Evolutionary conservation across 1,140 invertebrate genomes (phyloP).

Genomic region (Monomorium pharaonis): DNA sequence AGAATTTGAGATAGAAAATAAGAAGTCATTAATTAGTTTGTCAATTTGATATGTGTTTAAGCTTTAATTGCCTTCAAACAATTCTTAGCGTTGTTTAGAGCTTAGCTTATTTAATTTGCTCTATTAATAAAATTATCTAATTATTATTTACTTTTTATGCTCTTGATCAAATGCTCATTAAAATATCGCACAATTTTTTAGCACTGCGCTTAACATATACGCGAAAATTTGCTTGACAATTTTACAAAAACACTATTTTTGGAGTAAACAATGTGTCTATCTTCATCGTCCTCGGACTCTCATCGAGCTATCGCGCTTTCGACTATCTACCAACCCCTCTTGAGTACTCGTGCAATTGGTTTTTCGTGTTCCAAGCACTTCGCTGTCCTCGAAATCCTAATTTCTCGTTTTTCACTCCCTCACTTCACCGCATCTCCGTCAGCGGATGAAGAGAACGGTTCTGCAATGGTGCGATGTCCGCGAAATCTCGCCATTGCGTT

Average conservation of each 20-base stretch:
- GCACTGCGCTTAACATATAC: too few species aligned
- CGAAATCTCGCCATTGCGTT: constrained; percentile 40
- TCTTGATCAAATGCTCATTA: background rate
- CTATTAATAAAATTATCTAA: background rate
- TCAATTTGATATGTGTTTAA: background rate
- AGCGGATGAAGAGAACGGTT: constrained; percentile 35
- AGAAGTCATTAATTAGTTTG: background rate
- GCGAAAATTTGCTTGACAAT: background rate
- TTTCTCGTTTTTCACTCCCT: constrained; percentile 73
- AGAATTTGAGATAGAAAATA: background rate
- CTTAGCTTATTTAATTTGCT: background rate
- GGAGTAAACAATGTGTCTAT: constrained; percentile 45
- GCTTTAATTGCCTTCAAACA: background rate
- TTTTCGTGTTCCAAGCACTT: constrained; percentile 74
- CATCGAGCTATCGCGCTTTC: constrained; percentile 55
- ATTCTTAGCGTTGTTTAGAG: background rate
- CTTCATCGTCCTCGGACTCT: constrained; percentile 19
- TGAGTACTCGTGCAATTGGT: constrained; percentile 73
- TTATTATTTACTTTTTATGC: background rate
- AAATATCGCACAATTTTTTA: background rate
- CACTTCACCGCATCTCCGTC: constrained; percentile 15
- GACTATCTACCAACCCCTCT: constrained; percentile 43
- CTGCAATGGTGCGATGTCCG: constrained; percentile 31
- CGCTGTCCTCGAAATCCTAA: constrained; percentile 73
- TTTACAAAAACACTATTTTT: constrained; percentile 45